Evolutionary conservation across 2,888 invertebrate genomes (phyloP).

Genomic region (Zonitis immaculata): DNA sequence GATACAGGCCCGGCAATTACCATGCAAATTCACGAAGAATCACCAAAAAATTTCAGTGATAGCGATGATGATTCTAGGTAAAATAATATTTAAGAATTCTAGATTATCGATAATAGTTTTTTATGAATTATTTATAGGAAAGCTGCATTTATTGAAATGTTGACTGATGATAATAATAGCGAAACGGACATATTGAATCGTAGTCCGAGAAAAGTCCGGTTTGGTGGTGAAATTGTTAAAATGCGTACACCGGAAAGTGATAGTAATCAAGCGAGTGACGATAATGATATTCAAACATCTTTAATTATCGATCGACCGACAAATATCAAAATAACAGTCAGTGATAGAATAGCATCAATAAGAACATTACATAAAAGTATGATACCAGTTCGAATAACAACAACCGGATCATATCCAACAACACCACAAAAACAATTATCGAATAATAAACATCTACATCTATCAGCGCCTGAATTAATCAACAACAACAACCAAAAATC

Average conservation of each 20-base stretch:
- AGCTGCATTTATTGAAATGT: slow-evolving; percentile 55
- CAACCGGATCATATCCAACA: slow-evolving; percentile 37
- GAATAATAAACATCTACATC: slow-evolving; percentile 33
- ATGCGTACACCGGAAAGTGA: slow-evolving; percentile 82
- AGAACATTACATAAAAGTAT: slow-evolving; percentile 37
- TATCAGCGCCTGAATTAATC: slow-evolving; percentile 40
- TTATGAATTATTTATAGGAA: slow-evolving; percentile 16
- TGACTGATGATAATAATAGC: slow-evolving; percentile 55
- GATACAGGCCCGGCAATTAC: slow-evolving; percentile 76
- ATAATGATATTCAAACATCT: slow-evolving; percentile 15
- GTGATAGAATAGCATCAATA: slow-evolving; percentile 32
- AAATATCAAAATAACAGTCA: slow-evolving; percentile 32
- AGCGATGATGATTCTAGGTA: slow-evolving; percentile 38
- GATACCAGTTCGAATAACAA: slow-evolving; percentile 50
- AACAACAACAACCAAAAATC: slow-evolving; percentile 19
- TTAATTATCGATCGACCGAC: slow-evolving; percentile 19
- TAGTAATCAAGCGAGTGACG: slow-evolving; percentile 53
- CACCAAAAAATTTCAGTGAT: slow-evolving; percentile 33
- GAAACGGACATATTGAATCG: slow-evolving; percentile 52
- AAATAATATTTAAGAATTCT: not conserved
- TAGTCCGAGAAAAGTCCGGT: slow-evolving; percentile 70
- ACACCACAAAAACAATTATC: slow-evolving; percentile 47
- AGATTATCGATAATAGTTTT: not conserved
- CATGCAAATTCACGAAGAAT: slow-evolving; percentile 77
- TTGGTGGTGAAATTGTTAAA: slow-evolving; percentile 83